These are phyloP conservation scores for Lophotis ruficrista DNA, from an alignment of 2,113 vertebrate genomes.

Conservation along the genomic window DNA sequence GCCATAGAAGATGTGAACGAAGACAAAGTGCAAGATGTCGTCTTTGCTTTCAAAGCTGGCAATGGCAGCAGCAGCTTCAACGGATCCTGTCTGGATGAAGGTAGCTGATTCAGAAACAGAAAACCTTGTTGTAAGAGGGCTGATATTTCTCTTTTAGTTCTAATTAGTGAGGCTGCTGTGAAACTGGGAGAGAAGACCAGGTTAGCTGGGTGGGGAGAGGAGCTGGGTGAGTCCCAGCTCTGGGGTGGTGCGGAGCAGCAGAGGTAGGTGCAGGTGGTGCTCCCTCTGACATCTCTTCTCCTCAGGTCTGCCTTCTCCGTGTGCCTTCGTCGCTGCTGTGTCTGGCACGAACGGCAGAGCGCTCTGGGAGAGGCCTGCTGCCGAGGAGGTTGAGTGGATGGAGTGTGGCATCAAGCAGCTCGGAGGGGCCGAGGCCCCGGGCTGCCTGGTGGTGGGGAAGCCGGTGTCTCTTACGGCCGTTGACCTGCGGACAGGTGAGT, in stretches of 20 bases:
- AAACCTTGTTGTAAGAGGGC: not conserved
- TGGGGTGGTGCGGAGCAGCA: not conserved
- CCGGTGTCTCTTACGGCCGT: conserved; percentile 67
- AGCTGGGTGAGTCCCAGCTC: not conserved
- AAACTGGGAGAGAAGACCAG: not conserved
- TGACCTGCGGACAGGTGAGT: conserved; percentile 75
- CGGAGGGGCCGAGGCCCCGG: not conserved
- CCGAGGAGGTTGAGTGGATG: conserved; percentile 77
- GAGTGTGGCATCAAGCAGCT: conserved; percentile 76
- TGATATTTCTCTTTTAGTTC: not conserved
- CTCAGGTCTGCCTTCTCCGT: conserved; percentile 82
- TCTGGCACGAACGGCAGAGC: conserved; percentile 83
- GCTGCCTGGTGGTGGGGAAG: conserved; percentile 79
- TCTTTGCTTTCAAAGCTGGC: conserved; percentile 81
- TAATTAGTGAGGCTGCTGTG: not conserved
- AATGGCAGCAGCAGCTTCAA: conserved; percentile 61
- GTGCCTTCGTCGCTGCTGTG: conserved; percentile 79
- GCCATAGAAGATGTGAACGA: conserved; percentile 75
- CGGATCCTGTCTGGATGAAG: conserved; percentile 78
- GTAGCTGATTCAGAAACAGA: conserved; percentile 65
- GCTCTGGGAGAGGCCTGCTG: conserved; percentile 82
- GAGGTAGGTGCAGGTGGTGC: no score
- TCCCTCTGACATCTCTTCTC: not conserved
- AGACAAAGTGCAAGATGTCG: conserved; percentile 87
- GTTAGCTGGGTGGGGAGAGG: not conserved